phyloP scores from a whole-genome alignment of 2,888 invertebrate species.

The Ophion obscuratus region DNA sequence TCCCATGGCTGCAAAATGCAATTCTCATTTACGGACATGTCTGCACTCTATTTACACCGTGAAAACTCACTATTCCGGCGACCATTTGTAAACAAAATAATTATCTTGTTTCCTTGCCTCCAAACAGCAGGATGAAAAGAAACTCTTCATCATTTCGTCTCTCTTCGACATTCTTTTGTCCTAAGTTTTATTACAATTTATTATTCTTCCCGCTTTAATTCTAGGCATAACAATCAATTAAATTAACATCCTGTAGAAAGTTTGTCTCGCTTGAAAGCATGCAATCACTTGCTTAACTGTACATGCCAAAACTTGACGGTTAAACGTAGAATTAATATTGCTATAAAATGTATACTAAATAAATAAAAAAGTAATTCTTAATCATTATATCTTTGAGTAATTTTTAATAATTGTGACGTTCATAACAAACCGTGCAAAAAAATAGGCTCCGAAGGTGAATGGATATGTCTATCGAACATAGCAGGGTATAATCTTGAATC shows the following conservation, averaged over 20 bases:
- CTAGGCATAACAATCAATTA: neutral
- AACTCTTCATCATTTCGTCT: neutral
- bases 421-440: too few species aligned
- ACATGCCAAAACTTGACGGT: neutral
- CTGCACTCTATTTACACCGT: neutral
- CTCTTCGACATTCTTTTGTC: neutral
- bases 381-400: neutral
- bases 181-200: neutral
- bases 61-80: conserved; percentile 37
- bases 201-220: neutral
- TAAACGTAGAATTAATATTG: neutral
- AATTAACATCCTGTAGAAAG: neutral
- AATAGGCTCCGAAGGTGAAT: too few species aligned
- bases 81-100: conserved; percentile 79
- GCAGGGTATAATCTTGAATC: too few species aligned
- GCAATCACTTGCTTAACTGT: neutral
- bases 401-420: too few species aligned
- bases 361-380: neutral
- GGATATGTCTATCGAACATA: too few species aligned
- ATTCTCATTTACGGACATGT: conserved; percentile 68
- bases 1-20: conserved; percentile 88
- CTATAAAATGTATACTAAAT: neutral
- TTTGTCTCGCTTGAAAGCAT: neutral
- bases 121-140: neutral
- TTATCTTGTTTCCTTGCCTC: conserved; percentile 58